Conservation (phyloP, 2,113 vertebrate genomes). For the Meleagris gallopavo region DNA sequence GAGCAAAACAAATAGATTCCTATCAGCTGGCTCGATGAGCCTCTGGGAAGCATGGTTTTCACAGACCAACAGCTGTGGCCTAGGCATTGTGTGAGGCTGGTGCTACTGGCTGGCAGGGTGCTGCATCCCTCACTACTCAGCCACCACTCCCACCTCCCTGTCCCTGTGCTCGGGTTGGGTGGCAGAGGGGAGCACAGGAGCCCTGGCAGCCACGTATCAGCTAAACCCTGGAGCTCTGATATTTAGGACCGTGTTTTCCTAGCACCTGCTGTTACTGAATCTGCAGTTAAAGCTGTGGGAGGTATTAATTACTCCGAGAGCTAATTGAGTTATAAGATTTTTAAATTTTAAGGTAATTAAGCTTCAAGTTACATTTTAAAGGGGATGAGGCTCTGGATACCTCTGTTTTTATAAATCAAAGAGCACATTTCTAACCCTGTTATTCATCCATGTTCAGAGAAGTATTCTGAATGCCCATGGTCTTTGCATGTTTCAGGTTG, state of each 20-base stretch:
- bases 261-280: not conserved
- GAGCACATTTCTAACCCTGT: not conserved
- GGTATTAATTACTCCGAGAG: not conserved
- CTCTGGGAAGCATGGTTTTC: not conserved
- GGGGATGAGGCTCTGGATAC: not conserved
- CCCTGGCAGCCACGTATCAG: not conserved
- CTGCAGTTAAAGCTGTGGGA: not conserved
- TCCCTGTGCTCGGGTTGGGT: not conserved
- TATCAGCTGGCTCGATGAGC: not conserved
- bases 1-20: not conserved
- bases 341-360: not conserved
- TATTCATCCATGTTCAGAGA: not conserved
- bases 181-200: not conserved
- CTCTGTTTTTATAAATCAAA: not conserved
- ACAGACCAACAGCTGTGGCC: not conserved
- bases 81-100: not conserved
- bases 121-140: fast-evolving
- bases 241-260: not conserved
- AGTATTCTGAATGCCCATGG: not conserved
- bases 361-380: not conserved
- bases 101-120: not conserved
- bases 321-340: not conserved
- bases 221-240: not conserved
- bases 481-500: not conserved
- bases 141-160: not conserved